Percentiles rank a stretch among this genome's conserved stretches.
Conservation (phyloP, 2,113 vertebrate species). For the Clarias batrachus region DNA sequence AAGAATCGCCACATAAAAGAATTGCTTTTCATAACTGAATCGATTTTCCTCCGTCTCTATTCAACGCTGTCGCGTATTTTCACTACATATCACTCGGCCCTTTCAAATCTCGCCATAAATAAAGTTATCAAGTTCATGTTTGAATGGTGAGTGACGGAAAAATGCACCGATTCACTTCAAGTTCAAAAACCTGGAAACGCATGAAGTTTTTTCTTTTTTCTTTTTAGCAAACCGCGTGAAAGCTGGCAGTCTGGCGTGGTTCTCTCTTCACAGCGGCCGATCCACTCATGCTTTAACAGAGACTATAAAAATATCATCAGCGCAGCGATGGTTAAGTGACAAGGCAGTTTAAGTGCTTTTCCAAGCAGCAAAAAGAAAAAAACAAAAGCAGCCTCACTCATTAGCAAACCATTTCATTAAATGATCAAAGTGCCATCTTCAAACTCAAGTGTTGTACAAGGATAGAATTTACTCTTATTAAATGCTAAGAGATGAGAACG, state of each 20-base stretch:
- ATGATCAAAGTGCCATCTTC: slow-evolving; percentile 41
- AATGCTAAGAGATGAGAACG: slow-evolving; percentile 31
- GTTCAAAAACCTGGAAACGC: slow-evolving; percentile 19
- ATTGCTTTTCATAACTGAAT: too few species aligned
- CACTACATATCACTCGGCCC: neutral
- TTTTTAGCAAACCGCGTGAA: slow-evolving; percentile 15
- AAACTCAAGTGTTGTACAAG: slow-evolving; percentile 32
- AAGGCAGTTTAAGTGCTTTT: slow-evolving; percentile 51
- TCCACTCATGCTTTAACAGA: slow-evolving; percentile 17
- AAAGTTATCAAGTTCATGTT: neutral
- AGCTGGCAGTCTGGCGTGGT: slow-evolving; percentile 8
- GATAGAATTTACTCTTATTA: slow-evolving; percentile 38
- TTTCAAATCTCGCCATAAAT: neutral
- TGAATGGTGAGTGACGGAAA: neutral
- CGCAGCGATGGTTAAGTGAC: slow-evolving; percentile 45
- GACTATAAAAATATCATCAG: slow-evolving; percentile 44
- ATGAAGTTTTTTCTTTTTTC: neutral
- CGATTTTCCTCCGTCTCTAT: too few species aligned
- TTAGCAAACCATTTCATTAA: slow-evolving; percentile 42
- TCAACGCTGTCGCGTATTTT: neutral
- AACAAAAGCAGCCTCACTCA: slow-evolving; percentile 38
- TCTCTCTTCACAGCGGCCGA: slow-evolving; percentile 36
- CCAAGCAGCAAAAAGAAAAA: slow-evolving; percentile 34
- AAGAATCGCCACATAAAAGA: too few species aligned
- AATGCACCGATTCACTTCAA: neutral